Base-by-base conservation (phyloP, 2,888 invertebrate species). In the Gerris lacustris region DNA sequence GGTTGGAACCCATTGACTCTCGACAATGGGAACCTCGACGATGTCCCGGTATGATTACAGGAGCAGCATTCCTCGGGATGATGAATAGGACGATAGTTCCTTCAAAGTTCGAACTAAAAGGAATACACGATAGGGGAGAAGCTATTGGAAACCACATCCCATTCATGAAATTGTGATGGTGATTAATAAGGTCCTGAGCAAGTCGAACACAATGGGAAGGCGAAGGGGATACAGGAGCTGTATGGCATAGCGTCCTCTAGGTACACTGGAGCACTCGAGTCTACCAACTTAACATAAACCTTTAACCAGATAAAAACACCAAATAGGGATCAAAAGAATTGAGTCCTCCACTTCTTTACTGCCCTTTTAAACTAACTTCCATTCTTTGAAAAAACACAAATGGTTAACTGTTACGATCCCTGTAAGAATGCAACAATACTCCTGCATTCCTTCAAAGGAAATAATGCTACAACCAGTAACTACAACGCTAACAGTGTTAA, bases 251-350 rank as follows among this genome's bases (percentile, higher is more conserved):
- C 31, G 31, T 31, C 31, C 31, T 31, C 31, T 31, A 31, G 31
- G 31, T 31, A 31, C 31, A 55, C 15, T 55, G 15, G 15, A 55
- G 11, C 55, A 55, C 55, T 9, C 55, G 55, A 15, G 55, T 2
- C 11, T 9, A 9, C 55, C 11, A 55, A 9, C 15, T 15, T 55
- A 55, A 55, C 55, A 55, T 11, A 55, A 55, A 55, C 11, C 31
- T 31, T 31, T 31, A 31, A 31, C 31, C 31, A 55, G 9, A 55
- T 55, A 55, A 55, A 55, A 55, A 55, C 15, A 55, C 55, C 55
- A 55, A 55, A 55, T 55, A 9, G 55, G 55, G 55, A 55, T 55
- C 11, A 55, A 55, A 55, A 55, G 55, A 55, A 55, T 55, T 55
- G 55, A 55, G 55, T 55, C 55, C 15, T 55, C 55, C 15, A 55